These are phyloP conservation scores for Zootermopsis nevadensis DNA, from an alignment of 2,888 invertebrate genomes.

Conservation along the genomic window DNA sequence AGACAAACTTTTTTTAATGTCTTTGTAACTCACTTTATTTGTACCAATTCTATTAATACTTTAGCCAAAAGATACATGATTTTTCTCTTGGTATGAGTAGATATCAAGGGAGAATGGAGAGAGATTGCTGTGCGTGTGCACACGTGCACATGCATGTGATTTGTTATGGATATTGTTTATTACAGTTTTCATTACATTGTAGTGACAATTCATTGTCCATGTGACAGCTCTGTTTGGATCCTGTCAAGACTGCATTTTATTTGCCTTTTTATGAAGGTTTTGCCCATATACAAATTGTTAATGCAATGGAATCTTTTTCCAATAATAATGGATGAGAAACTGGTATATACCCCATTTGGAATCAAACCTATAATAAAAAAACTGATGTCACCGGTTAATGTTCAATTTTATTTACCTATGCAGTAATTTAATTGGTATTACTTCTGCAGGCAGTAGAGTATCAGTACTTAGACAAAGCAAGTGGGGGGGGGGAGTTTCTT, in stretches of 20 bases:
- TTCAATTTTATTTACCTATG: background rate
- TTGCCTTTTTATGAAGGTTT: conserved; percentile 35
- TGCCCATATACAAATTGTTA: conserved; percentile 45
- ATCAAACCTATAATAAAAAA: conserved; percentile 30
- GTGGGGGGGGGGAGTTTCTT: background rate
- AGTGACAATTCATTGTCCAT: background rate
- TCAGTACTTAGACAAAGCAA: background rate
- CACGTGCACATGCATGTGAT: background rate
- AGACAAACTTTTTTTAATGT: background rate
- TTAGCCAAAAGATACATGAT: background rate
- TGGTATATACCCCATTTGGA: conserved; percentile 32
- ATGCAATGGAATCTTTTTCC: conserved; percentile 31
- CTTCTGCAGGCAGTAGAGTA: background rate
- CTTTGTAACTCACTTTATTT: conserved; percentile 1
- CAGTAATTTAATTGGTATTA: too few relatives aligned
- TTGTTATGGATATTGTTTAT: background rate
- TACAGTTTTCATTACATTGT: background rate
- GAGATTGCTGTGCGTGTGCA: background rate
- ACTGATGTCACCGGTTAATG: conserved; percentile 26
- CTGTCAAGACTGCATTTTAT: conserved; percentile 34
- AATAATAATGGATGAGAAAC: conserved; percentile 36
- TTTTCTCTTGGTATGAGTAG: background rate
- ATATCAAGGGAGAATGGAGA: background rate
- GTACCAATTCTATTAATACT: background rate
- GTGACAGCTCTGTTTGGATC: conserved; percentile 8